Evolutionary conservation across 2,888 invertebrate species (phyloP), one percentile per base, ranked within the genome.

Genomic region (Volucella zonaria): DNA sequence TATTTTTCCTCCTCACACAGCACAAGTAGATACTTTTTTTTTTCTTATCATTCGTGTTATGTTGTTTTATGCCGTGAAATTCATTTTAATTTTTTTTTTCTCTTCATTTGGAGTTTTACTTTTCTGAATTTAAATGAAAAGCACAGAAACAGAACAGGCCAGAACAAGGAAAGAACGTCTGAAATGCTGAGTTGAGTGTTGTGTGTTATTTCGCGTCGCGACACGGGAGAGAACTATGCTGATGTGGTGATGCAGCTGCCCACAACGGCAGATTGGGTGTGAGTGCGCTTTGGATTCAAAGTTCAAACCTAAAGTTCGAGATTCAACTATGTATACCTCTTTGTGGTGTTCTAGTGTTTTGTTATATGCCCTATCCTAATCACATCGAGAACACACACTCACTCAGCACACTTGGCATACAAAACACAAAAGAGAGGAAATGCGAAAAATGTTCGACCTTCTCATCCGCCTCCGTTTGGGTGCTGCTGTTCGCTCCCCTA

Each of bases 371-470:
- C 83, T 85, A 75, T 80, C 76, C 85, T 85, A 85, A 85, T 85
- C 85, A 85, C 76, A 85, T 81, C 80, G 71, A 67, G 74, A 80
- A 76, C 75, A 83, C 74, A 80, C 71, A 74, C 66, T 61, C 47
- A 70, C 64, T 11, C 54, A 81, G 74, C 61, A 68, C 82, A 76
- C 85, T 81, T 85, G 85, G 81, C 81, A 85, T 77, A 85, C 71
- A 77, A 85, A 85, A 85, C 71, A 81, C 85, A 85, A 85, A 83
- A 85, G 85, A 85, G 85, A 85, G 85, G 85, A 85, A 85, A 85
- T 85, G 85, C 85, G 85, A 85, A 85, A 85, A 85, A 81, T 81
- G 80, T 85, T 85, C 85, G 85, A 85, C 85, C 85, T 85, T 85
- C 85, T 77, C 85, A 81, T 85, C 76, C 81, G 76, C 81, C 85